Evolutionary conservation across 92 coral and sea anemone genomes (phyloP), one percentile per base, ranked within the genome.

Genomic region (Anthopleura xanthogrammica): DNA sequence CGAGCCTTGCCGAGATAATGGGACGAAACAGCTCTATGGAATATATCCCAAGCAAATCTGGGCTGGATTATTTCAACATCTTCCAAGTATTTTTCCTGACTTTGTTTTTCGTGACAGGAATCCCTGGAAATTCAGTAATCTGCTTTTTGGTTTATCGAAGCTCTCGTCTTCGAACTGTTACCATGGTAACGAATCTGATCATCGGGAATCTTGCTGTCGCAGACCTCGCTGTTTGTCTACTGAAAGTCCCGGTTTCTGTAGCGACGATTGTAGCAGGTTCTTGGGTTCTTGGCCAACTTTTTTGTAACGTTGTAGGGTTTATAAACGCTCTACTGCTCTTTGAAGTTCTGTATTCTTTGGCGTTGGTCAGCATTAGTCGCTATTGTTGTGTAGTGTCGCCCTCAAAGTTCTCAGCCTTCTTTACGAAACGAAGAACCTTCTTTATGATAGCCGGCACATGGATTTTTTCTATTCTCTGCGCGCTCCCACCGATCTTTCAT

Each of bases 361-460:
- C 97, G 2, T 81, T 93, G 12, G 97, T 93, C 66, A 93, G 97
- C 23, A 77, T 90, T 12, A 88, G 94, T 20, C 86, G 97, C 22
- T 93, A 90, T 85, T 93, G 97, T 78, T 93, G 97, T 78, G 88
- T 93, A 24, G 97, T 93, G 0, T 87, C 87, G 41, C 97, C 97
- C 5, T 88, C 91, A 3, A 88, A 88, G 77, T 93, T 93, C 42
- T 86, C 94, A n/a, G 41, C 89, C 77, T 75, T 93, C 68, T 93
- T 93, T 29, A 86, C 94, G 40, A 86, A 90, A 20, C 87, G 83
- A 40, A 60, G 89, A 81, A 93, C 97, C 14, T 77, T 82, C 56
- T 77, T 86, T 1, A 88, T 93, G 90, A 93, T 93, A 1, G 81
- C 85, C 4, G 88, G 82, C 7, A 93, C 97, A 0, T 93, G 97